Percentiles rank a stretch among this genome's conserved stretches.
Evolutionary conservation across 1,140 invertebrate species (phyloP).

Genomic region (Agrypnia vestita): DNA sequence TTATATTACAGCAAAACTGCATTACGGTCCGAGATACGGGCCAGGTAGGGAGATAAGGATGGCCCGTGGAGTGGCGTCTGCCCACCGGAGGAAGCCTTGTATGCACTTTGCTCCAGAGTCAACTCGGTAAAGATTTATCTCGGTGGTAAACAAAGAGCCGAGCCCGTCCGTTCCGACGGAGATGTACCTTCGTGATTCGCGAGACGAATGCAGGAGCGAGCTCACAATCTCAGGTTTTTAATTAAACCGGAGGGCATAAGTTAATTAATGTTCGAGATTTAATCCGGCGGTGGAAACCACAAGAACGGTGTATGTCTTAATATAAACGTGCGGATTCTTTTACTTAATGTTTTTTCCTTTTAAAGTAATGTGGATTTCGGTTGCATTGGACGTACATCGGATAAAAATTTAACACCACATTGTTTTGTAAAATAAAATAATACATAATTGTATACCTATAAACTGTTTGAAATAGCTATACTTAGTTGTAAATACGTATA

Average conservation of each 20-base stretch:
- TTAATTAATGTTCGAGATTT: constrained; percentile 42
- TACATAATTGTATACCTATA: no score
- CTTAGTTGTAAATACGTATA: no score
- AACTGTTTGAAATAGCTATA: no score
- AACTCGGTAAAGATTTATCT: constrained; percentile 15
- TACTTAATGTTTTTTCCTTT: neutral
- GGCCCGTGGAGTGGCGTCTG: constrained; percentile 1
- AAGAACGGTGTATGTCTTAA: constrained; percentile 14
- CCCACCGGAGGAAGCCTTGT: constrained; percentile 18
- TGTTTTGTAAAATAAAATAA: no score
- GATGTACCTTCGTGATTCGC: constrained; percentile 28
- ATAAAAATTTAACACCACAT: no score
- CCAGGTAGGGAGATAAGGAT: constrained; percentile 44
- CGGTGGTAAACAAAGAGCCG: constrained; percentile 17
- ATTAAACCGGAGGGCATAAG: constrained; percentile 30
- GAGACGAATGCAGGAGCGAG: constrained; percentile 28
- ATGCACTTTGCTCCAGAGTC: constrained; percentile 20
- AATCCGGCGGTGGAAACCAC: neutral
- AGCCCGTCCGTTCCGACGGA: neutral
- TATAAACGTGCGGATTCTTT: neutral
- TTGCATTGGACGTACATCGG: no score
- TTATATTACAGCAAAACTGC: constrained; percentile 57
- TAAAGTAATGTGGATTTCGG: neutral
- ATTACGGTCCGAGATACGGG: constrained; percentile 43
- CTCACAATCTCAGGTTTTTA: constrained; percentile 10